Base-by-base conservation (phyloP, 2,113 vertebrate species). In the Ciconia maguari region DNA sequence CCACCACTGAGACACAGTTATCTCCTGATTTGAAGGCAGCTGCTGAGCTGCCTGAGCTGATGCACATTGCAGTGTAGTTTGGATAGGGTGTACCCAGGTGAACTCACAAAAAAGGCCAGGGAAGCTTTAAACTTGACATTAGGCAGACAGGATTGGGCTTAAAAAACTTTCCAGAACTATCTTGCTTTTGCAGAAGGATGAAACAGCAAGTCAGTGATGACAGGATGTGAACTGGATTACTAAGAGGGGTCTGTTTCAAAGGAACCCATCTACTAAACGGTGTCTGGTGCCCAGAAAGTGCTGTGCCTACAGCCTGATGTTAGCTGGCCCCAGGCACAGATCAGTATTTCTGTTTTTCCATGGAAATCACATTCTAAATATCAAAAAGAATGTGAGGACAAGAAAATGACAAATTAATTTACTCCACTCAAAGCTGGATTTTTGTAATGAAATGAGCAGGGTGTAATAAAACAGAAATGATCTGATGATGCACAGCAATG, bases 381-480 rank as follows among this genome's bases (percentile, higher is more conserved):
- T 70, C n/a, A 42, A 95, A 95, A 89, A 46, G 51, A 87, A 51
- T 7, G 14, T 60, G 71, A 95, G 20, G 42, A 87, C 46, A 91
- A 94, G 60, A 90, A 92, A 71, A 82, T 51, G 41, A 61, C 15
- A 61, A 87, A 85, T 82, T 72, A 38, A 87, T 89, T 89, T 87
- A 46, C 61, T 89, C 41, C 49, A 49, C 14, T 79, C 44, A 69
- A 74, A 48, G 66, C 52, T 94, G 58, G 58, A 77, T 65, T 80
- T 94, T 87, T 77, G 54, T 62, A 77, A 85, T 46, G 25, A 91
- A 78, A 80, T 30, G 29, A 77, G 32, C 10, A 66, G 89, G 13
- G 62, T 95, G 70, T 91, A 91, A 87, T 77, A 89, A 96, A 94
- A 15, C 91, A 95, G 91, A 74, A 88, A 85, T 55, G 49, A 80